A percentile compares a stretch with the other conserved stretches of the same genome.
phyloP scores from a whole-genome alignment of 2,113 vertebrate species.

The Chroicocephalus ridibundus region DNA sequence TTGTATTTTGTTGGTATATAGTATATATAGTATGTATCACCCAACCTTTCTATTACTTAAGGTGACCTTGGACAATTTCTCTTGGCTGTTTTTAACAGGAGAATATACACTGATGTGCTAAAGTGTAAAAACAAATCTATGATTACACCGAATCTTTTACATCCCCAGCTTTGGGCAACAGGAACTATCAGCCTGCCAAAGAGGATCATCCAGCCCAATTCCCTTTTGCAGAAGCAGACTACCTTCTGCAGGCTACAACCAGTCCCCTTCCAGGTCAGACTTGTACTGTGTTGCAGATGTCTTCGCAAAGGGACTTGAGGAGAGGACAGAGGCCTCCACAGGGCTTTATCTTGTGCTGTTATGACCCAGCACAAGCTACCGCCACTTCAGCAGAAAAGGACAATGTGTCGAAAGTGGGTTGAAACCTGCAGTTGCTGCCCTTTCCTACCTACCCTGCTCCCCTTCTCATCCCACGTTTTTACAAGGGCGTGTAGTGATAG shows the following conservation, averaged over 20 bases:
- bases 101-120: background rate
- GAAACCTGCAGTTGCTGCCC: background rate
- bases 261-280: background rate
- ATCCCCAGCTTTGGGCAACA: background rate
- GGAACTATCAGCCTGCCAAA: background rate
- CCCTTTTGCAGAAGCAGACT: background rate
- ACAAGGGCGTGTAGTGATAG: background rate
- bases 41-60: background rate
- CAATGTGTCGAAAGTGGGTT: background rate
- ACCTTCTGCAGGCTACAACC: background rate
- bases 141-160: background rate
- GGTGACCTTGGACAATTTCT: background rate
- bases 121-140: background rate
- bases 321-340: background rate
- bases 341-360: background rate
- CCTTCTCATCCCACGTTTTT: background rate
- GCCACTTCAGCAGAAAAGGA: background rate
- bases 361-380: background rate
- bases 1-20: background rate
- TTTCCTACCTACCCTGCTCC: background rate
- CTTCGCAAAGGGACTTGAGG: background rate
- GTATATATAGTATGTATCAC: fast-evolving
- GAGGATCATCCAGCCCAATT: background rate
- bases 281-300: fast-evolving
- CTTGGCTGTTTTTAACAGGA: background rate